Percentiles rank a stretch among this genome's conserved stretches.
These are phyloP conservation scores for Xenopus laevis DNA, from an alignment of 2,113 vertebrate genomes.

Conservation along the genomic window DNA sequence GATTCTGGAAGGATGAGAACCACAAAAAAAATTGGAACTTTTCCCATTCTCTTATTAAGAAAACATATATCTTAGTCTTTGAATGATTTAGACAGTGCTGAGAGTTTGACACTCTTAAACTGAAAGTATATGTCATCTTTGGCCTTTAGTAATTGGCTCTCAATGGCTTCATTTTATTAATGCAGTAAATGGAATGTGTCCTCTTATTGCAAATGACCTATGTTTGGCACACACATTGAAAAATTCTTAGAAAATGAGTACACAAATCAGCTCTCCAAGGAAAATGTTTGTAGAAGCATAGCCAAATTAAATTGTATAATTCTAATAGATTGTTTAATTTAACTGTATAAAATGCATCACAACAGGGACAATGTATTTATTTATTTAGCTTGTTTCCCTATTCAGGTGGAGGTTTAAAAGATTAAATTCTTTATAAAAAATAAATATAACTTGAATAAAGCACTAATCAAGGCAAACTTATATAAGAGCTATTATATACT, in stretches of 20 bases:
- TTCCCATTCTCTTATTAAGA: no score
- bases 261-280: constrained; percentile 5
- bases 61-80: no score
- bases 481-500: no score
- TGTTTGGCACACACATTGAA: constrained; percentile 1
- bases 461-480: no score
- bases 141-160: neutral
- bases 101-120: no score
- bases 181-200: constrained; percentile 1
- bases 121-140: constrained; percentile 7
- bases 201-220: constrained; percentile 1
- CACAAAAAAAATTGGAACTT: no score
- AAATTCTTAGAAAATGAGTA: constrained; percentile 3
- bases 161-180: constrained; percentile 10
- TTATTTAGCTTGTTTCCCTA: neutral
- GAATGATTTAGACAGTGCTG: no score
- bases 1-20: no score
- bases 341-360: neutral
- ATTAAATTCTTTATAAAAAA: no score
- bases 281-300: constrained; percentile 7
- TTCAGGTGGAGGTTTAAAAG: neutral
- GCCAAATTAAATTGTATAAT: constrained; percentile 1
- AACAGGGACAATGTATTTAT: neutral
- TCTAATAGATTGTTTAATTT: constrained; percentile 1
- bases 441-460: no score